Conservation (phyloP, 2,888 invertebrate genomes). For the Tachina lurida region DNA sequence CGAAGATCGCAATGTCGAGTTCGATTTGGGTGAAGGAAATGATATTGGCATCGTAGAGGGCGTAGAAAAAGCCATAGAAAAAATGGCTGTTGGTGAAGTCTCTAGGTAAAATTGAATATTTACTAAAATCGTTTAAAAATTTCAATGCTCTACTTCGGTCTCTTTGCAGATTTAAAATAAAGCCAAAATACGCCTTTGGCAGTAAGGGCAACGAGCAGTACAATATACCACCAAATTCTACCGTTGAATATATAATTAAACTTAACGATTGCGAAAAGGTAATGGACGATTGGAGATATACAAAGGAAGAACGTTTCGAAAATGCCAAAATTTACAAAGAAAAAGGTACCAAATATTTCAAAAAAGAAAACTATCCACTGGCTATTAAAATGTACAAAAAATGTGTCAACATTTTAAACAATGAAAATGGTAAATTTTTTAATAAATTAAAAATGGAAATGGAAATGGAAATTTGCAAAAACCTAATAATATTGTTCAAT, state of each 20-base stretch:
- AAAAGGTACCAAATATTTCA: slow-evolving; percentile 95
- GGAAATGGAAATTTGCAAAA: not conserved
- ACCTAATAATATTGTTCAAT: slow-evolving; percentile 13
- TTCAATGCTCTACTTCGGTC: not conserved
- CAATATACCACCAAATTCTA: slow-evolving; percentile 90
- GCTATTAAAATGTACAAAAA: slow-evolving; percentile 95
- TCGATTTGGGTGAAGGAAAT: slow-evolving; percentile 92
- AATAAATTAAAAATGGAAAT: not conserved
- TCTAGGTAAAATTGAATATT: slow-evolving; percentile 83
- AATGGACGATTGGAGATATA: slow-evolving; percentile 92
- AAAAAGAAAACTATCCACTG: slow-evolving; percentile 88
- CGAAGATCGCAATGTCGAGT: slow-evolving; percentile 92
- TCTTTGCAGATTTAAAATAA: slow-evolving; percentile 85
- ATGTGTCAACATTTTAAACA: slow-evolving; percentile 82
- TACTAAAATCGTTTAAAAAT: not conserved
- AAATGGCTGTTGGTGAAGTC: slow-evolving; percentile 91
- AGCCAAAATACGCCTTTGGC: slow-evolving; percentile 92
- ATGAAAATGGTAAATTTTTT: slow-evolving; percentile 74
- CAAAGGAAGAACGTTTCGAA: slow-evolving; percentile 89
- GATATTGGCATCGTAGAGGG: slow-evolving; percentile 91
- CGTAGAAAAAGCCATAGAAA: slow-evolving; percentile 90
- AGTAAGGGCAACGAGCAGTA: slow-evolving; percentile 87
- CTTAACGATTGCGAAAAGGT: slow-evolving; percentile 93
- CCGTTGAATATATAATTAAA: slow-evolving; percentile 91
- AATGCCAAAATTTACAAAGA: slow-evolving; percentile 93